Base-by-base conservation (phyloP, 2,113 vertebrate genomes). In the Tichodroma muraria region DNA sequence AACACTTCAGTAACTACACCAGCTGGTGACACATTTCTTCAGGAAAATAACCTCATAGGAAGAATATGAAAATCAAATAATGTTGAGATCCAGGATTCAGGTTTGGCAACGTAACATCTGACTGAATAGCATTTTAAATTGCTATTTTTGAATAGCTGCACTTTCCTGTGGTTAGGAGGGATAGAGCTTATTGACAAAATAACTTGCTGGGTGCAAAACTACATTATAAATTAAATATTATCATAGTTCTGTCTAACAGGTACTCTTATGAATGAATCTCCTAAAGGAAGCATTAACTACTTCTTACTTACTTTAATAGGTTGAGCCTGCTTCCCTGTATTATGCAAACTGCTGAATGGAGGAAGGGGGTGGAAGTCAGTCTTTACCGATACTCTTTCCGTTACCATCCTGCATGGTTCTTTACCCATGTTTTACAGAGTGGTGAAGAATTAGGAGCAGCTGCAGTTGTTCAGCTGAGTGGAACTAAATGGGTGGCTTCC, bases 381-480 rank as follows among this genome's bases (percentile, higher is more conserved):
- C 79, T 92, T 94, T 88, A 80, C 80, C 6, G 1, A 61, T 80
- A 42, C 52, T 89, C 71, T 61, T 75, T 93, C 91, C 10, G 2
- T 86, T 89, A 85, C 89, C 11, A 8, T 72, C 80, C 68, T 89
- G 76, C 71, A 56, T 89, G 92, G 90, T 85, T 95, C 85, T 88
- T 89, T 94, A 44, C 75, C 95, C 52, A 2, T 94, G 63, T 94
- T 94, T 95, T 95, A 47, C 93, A 91, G 94, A 80, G 89, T 89
- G 89, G 71, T 95, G 93, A 93, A 94, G 93, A 95, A 88, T 89
- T 95, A 95, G 91, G 89, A 93, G 89, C 73, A 95, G 33, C 91
- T 93, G 50, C 81, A 94, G 52, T 88, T 94, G 50, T 87, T 97
- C 87, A 88, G 63, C 87, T 91, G 81, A 92, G 70, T 95, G 91